Conservation (phyloP, 1,140 invertebrate genomes). For the Stegodyphus dumicola region DNA sequence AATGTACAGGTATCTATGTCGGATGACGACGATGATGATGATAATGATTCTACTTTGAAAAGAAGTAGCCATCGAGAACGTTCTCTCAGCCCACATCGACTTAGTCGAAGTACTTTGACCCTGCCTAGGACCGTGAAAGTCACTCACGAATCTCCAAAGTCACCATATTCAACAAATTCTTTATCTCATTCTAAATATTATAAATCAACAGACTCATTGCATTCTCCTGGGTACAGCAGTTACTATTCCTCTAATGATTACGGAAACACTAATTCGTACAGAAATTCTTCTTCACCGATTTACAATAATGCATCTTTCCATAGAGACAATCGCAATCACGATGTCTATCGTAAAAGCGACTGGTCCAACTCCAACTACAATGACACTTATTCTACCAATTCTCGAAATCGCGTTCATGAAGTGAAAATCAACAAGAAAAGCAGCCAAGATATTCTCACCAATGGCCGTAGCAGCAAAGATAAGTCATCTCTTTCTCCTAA, state of each 20-base stretch:
- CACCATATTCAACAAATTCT: conserved; percentile 30
- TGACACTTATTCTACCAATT: conserved; percentile 7
- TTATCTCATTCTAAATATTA: conserved; percentile 48
- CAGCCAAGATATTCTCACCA: conserved; percentile 33
- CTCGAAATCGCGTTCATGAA: conserved; percentile 25
- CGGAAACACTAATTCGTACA: conserved; percentile 8
- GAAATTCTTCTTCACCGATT: conserved; percentile 22
- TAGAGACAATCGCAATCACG: not conserved
- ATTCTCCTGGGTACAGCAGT: conserved; percentile 48
- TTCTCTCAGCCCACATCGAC: conserved; percentile 13
- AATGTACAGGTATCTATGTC: conserved; percentile 54
- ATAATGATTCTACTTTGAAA: conserved; percentile 18
- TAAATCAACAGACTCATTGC: conserved; percentile 50
- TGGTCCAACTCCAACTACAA: conserved; percentile 27
- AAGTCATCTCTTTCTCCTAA: conserved; percentile 4
- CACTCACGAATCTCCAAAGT: conserved; percentile 2
- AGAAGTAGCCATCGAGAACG: conserved; percentile 10
- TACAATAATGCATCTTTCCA: conserved; percentile 53
- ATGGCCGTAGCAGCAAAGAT: conserved; percentile 1
- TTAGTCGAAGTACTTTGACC: conserved; percentile 8
- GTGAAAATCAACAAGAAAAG: conserved; percentile 27
- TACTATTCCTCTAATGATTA: conserved; percentile 52
- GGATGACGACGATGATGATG: conserved; percentile 50
- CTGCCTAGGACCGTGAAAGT: conserved; percentile 46
- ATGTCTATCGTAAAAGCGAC: conserved; percentile 1